Base-by-base conservation (phyloP, 2,797 vertebrate species). In the Macrochelys suwanniensis region DNA sequence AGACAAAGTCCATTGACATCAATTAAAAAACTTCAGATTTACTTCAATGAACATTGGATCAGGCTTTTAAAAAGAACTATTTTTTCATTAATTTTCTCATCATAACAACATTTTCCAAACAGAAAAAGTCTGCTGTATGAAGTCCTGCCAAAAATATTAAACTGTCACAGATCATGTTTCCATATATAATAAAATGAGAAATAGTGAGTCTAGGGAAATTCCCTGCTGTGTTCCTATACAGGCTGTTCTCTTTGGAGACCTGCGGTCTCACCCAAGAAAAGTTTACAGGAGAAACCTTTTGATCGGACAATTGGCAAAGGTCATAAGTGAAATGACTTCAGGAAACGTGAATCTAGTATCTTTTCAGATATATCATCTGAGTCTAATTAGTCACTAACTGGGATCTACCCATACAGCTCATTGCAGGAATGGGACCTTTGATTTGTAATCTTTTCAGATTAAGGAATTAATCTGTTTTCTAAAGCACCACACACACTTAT, bases 311-410 rank as follows among this genome's bases (percentile, higher is more conserved):
- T 8, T 4, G 26, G 11, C 4, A 93, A 89, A 77, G 51, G 89
- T 0, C 0, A 37, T 68, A 54, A 1, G 45, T 28, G 81, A 88
- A 88, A 82, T 19, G 4, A 5, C 3, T 0, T 3, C 11, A 85
- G 42, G 2, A 42, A 31, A 3, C 33, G 42, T 90, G 11, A 80
- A 4, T 45, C 6, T 88, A 26, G 2, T 1, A 88, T 91, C 61
- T 76, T 23, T 16, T 77, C 49, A 77, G 13, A 15, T 49, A 16
- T 5, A 45, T 49, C 13, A 47, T 17, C 45, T 16, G 26, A 77
- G 45, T 28, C 26, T 49, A 47, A 77, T 49, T 28, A 47, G 13
- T 47, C 74, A 47, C 26, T 77, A 49, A 47, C 47, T 77, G 45
- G 74, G 42, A 49, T 49, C 13, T 49, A 45, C 2, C 68, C 11